Conservation (phyloP, 2,113 vertebrate genomes). For the Megaleporinus macrocephalus region DNA sequence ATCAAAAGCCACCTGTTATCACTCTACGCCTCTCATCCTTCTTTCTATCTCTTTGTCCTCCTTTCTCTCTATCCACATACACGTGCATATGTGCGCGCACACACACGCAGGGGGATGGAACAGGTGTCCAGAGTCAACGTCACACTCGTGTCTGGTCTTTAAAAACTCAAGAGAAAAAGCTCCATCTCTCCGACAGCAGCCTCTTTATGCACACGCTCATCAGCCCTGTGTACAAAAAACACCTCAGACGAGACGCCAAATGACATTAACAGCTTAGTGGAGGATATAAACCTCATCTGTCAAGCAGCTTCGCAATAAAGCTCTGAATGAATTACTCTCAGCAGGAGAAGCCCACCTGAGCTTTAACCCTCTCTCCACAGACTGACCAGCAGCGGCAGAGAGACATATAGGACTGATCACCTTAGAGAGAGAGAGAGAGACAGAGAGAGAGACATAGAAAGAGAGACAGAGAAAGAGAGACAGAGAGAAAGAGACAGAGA, state of each 20-base stretch:
- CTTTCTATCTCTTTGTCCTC: background rate
- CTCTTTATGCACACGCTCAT: background rate
- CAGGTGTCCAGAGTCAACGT: background rate
- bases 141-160: background rate
- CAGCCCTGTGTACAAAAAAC: background rate
- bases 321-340: constrained; percentile 31
- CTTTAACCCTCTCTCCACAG: background rate
- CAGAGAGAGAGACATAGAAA: constrained; percentile 28
- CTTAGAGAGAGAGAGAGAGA: constrained; percentile 12
- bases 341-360: background rate
- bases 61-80: background rate
- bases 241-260: constrained; percentile 48
- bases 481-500: no score
- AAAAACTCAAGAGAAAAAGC: constrained; percentile 12
- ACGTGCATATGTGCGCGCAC: background rate
- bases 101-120: background rate
- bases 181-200: background rate
- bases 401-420: no score
- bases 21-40: constrained; percentile 64
- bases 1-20: constrained; percentile 71
- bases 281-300: constrained; percentile 41
- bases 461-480: background rate
- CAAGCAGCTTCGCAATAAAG: constrained; percentile 25
- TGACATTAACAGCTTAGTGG: constrained; percentile 45
- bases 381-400: background rate